A percentile compares a stretch with the other conserved stretches of the same genome.
phyloP scores from a whole-genome alignment of 2,113 vertebrate species.

The Tichodroma muraria region DNA sequence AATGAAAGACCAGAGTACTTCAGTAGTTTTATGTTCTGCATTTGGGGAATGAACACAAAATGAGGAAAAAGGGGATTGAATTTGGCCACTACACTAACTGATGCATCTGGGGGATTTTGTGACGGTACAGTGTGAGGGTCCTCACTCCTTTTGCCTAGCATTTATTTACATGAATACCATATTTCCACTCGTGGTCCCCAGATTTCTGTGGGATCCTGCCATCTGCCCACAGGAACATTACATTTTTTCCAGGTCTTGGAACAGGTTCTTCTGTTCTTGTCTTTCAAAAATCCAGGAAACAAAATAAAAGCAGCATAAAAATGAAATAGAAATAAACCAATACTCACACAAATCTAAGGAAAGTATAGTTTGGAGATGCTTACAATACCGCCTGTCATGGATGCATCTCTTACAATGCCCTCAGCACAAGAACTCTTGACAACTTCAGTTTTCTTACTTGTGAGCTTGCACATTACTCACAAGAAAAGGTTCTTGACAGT shows the following conservation, averaged over 20 bases:
- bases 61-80: background rate
- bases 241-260: background rate
- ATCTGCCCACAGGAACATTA: background rate
- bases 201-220: background rate
- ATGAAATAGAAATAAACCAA: background rate
- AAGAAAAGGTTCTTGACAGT: constrained; percentile 29
- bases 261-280: background rate
- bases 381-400: background rate
- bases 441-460: background rate
- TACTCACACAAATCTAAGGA: background rate
- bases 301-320: background rate
- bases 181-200: background rate
- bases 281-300: background rate
- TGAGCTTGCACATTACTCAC: background rate
- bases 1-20: background rate
- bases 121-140: background rate
- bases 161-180: background rate
- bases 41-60: background rate
- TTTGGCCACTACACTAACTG: background rate
- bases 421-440: background rate
- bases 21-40: background rate
- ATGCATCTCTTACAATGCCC: background rate
- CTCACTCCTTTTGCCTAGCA: background rate
- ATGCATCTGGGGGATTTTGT: background rate
- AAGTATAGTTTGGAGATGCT: background rate